Evolutionary conservation across 64 coral and sea anemone genomes (phyloP).

Genomic region (Montipora cactus): DNA sequence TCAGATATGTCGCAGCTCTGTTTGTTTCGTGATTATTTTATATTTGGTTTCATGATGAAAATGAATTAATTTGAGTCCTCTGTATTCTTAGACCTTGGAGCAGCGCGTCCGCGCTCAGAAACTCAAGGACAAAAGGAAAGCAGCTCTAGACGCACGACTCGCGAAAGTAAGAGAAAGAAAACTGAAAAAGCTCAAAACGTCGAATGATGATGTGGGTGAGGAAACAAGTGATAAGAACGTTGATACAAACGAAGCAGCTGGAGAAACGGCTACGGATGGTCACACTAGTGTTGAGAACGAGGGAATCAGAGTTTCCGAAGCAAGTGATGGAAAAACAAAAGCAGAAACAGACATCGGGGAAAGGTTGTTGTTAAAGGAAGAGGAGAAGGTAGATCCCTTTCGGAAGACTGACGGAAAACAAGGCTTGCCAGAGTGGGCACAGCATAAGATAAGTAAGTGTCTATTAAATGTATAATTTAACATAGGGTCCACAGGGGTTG

Average conservation of each 20-base stretch:
- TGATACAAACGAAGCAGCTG: neutral
- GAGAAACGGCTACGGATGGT: neutral
- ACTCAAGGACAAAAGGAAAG: slow-evolving; percentile 92
- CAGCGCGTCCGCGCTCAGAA: slow-evolving; percentile 86
- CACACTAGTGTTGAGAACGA: neutral
- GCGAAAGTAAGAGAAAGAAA: slow-evolving; percentile 91
- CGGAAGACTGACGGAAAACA: slow-evolving; percentile 2
- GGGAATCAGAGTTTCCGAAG: neutral
- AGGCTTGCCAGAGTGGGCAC: slow-evolving; percentile 80
- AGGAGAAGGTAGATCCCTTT: neutral
- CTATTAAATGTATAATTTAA: neutral
- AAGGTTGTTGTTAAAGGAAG: neutral
- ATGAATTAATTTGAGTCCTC: neutral
- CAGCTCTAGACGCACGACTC: slow-evolving; percentile 87
- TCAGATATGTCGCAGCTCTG: too few relatives aligned
- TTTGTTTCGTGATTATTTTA: too few relatives aligned
- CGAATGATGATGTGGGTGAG: slow-evolving; percentile 6
- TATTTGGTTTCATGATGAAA: too few relatives aligned
- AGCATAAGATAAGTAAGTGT: slow-evolving; percentile 78
- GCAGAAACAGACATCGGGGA: neutral
- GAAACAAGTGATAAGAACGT: neutral
- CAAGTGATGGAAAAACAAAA: neutral
- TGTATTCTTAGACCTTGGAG: slow-evolving; percentile 78
- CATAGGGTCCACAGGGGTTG: too few relatives aligned
- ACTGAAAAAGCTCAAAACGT: slow-evolving; percentile 73